Base-by-base conservation (phyloP, 2,797 vertebrate genomes). In the Malacoraja senta region DNA sequence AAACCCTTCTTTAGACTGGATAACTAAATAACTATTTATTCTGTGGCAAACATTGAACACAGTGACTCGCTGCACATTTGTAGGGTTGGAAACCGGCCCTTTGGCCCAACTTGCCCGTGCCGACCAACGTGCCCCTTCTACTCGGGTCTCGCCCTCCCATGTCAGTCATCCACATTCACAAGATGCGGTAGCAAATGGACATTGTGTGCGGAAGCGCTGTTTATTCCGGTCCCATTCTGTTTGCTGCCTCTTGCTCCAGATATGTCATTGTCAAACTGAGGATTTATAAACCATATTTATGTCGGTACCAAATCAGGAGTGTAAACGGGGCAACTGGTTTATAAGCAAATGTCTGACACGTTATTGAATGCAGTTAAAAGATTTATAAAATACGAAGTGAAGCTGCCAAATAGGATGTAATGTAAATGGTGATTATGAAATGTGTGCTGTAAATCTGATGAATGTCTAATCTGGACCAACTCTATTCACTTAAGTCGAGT, bases 361-460 rank as follows among this genome's bases (percentile, higher is more conserved):
- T 72, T 92, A 76, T 76, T 76, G 68, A 92, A 76, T 53, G 72
- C 90, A 92, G 90, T 92, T 76, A 92, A 91, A 91, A 74, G 35
- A 92, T 92, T 92, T 92, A 92, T 76, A 92, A 92, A 92, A 92
- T 92, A 44, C 26, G 44, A 92, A 58, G 24, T 76, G 12, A 68
- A 76, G 12, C 90, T 76, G 90, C 90, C 71, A 76, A 58, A 92
- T 76, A 76, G 38, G 38, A 92, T 92, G 38, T 92, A 92, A 92
- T 76, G 38, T 76, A 53, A 53, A 92, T 74, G 35, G 71, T 76
- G 71, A 58, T 76, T 76, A 92, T 91, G 65, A 91, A 88, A 74
- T 74, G 88, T 91, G 68, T 24, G 68, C 65, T 15, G 68, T 91
- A 74, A 91, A 91, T 21, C 88, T 91, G 88, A 91, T 91, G 68